These are phyloP conservation scores for Cosmia trapezina DNA, from an alignment of 2,888 invertebrate species.

Conservation along the genomic window DNA sequence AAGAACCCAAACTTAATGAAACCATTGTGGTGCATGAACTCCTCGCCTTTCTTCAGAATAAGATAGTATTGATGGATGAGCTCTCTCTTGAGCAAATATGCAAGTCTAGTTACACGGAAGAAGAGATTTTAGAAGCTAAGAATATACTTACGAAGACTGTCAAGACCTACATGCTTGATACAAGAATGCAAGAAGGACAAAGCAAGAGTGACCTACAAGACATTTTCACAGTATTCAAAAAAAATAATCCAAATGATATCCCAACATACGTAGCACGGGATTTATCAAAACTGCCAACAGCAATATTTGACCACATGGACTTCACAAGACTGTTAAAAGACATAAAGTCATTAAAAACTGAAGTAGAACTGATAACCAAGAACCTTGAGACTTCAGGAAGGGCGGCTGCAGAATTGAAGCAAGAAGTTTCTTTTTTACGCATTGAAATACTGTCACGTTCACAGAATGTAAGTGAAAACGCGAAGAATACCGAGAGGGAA, in stretches of 20 bases:
- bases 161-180: background rate
- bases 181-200: background rate
- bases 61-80: slow-evolving; percentile 28
- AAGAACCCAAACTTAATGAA: slow-evolving; percentile 1
- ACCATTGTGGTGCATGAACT: slow-evolving; percentile 29
- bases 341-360: slow-evolving; percentile 6
- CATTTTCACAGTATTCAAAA: slow-evolving; percentile 21
- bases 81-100: slow-evolving; percentile 24
- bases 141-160: background rate
- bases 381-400: slow-evolving; percentile 28
- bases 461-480: background rate
- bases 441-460: background rate
- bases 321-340: slow-evolving; percentile 20
- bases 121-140: slow-evolving; percentile 26
- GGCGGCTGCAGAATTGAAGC: background rate
- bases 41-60: slow-evolving; percentile 41
- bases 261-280: slow-evolving; percentile 24
- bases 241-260: background rate
- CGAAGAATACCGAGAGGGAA: background rate
- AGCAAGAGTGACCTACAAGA: background rate
- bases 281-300: slow-evolving; percentile 24
- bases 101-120: background rate
- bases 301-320: background rate
- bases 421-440: slow-evolving; percentile 26
- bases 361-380: background rate